Evolutionary conservation across 2,113 vertebrate species (phyloP).

Genomic region (Coryphaenoides rupestris): DNA sequence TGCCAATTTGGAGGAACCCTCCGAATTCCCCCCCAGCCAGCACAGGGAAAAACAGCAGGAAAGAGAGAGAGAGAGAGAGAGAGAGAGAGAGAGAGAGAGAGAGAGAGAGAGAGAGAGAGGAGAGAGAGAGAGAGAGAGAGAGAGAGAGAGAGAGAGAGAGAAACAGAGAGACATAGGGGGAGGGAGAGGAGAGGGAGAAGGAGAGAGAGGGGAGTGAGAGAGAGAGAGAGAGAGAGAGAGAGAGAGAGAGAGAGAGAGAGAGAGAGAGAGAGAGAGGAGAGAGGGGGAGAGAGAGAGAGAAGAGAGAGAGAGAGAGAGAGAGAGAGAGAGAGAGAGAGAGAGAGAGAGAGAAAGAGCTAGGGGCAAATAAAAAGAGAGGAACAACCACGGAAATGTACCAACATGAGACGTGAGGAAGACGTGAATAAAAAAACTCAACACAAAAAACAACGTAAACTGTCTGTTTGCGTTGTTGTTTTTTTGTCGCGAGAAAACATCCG

Average conservation of each 20-base stretch:
- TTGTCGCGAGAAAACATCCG: conserved; percentile 56
- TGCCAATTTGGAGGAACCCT: conserved; percentile 72
- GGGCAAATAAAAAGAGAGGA: conserved; percentile 15
- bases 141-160: neutral
- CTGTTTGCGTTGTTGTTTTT: conserved; percentile 32
- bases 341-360: conserved; percentile 8
- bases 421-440: conserved; percentile 32
- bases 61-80: conserved; percentile 7
- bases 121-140: conserved; percentile 26
- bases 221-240: no score
- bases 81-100: conserved; percentile 26
- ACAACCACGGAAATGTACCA: no score
- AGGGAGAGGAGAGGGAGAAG: no score
- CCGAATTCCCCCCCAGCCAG: conserved; percentile 54
- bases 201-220: no score
- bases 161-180: neutral
- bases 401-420: no score
- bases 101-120: conserved; percentile 29
- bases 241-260: conserved; percentile 25
- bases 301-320: neutral
- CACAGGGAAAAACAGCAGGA: conserved; percentile 47
- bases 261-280: conserved; percentile 20
- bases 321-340: neutral
- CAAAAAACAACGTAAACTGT: neutral
- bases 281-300: conserved; percentile 12